These are phyloP conservation scores for Cirrhinus molitorella DNA, from an alignment of 2,797 vertebrate species.

Conservation along the genomic window DNA sequence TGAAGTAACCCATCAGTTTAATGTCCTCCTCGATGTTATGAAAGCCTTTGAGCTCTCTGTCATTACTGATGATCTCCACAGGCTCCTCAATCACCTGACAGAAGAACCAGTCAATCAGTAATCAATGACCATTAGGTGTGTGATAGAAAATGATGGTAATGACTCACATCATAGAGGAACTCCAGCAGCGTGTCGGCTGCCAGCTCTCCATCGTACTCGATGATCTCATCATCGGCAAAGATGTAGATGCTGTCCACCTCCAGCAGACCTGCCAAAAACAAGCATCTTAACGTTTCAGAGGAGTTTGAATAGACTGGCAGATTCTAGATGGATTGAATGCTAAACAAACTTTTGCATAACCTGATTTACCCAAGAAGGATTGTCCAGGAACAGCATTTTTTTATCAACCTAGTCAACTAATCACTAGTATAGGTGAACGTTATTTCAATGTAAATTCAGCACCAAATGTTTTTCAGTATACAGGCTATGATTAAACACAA, in stretches of 20 bases:
- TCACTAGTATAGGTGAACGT: background rate
- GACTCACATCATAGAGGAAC: conserved; percentile 90
- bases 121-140: background rate
- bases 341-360: background rate
- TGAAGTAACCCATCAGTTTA: conserved; percentile 92
- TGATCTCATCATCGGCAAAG: conserved; percentile 89
- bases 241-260: conserved; percentile 93
- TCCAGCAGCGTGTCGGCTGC: conserved; percentile 91
- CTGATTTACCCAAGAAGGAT: background rate
- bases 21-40: conserved; percentile 88
- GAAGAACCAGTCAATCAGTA: background rate
- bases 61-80: conserved; percentile 89
- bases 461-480: background rate
- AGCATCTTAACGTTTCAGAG: background rate
- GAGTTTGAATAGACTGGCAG: background rate
- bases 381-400: background rate
- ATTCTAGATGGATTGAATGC: background rate
- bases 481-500: background rate
- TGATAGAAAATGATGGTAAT: background rate
- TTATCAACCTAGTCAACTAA: no score
- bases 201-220: conserved; percentile 91
- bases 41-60: conserved; percentile 88
- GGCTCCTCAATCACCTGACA: conserved; percentile 91
- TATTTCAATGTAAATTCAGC: background rate
- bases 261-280: conserved; percentile 77